Evolutionary conservation across 2,888 invertebrate genomes (phyloP).

Genomic region (Heliconius charithonia): DNA sequence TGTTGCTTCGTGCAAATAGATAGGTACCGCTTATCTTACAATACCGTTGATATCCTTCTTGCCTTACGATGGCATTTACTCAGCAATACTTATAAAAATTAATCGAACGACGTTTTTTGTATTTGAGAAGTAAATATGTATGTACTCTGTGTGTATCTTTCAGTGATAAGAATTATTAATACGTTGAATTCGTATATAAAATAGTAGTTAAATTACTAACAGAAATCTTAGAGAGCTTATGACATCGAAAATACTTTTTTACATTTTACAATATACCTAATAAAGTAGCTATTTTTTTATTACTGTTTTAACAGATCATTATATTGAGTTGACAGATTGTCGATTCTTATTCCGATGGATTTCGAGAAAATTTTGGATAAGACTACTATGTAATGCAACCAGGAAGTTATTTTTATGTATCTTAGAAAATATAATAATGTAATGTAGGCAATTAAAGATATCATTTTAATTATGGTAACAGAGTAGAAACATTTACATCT

Average conservation of each 20-base stretch:
- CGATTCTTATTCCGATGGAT: too few species aligned
- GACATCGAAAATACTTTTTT: not conserved
- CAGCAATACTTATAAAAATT: conserved; percentile 41
- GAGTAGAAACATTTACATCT: too few species aligned
- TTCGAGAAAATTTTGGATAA: too few species aligned
- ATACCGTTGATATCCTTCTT: conserved; percentile 58
- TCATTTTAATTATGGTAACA: too few species aligned
- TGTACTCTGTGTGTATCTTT: not conserved
- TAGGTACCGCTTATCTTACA: conserved; percentile 76
- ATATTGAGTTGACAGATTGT: too few species aligned
- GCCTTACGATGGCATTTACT: conserved; percentile 54
- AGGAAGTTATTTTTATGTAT: too few species aligned
- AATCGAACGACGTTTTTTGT: conserved; percentile 37
- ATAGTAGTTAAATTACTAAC: not conserved
- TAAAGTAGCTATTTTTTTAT: not conserved
- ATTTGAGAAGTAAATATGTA: conserved; percentile 32
- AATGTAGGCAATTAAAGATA: too few species aligned
- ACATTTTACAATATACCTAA: not conserved
- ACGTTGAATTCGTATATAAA: not conserved
- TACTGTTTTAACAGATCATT: not conserved
- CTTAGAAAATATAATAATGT: too few species aligned
- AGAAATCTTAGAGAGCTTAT: not conserved
- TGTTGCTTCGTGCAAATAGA: conserved; percentile 80
- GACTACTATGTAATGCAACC: too few species aligned
- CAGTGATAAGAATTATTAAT: conserved; percentile 8